phyloP scores from a whole-genome alignment of 2,113 vertebrate species.

The Hypanus sabinus region DNA sequence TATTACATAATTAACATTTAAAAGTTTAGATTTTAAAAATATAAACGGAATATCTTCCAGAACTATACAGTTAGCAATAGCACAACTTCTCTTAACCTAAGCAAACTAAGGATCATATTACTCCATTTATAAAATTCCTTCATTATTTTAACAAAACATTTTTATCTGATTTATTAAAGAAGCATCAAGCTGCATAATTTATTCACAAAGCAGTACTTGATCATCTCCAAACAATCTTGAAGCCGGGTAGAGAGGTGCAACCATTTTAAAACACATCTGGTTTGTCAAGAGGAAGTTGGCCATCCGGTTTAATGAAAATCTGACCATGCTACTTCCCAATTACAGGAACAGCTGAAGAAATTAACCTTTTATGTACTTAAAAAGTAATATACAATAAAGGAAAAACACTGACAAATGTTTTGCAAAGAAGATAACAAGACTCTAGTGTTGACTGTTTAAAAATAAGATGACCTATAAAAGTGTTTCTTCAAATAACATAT shows the following conservation, averaged over 20 bases:
- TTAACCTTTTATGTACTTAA: not conserved
- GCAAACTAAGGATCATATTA: not conserved
- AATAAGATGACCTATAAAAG: not conserved
- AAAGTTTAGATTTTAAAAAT: too few species aligned
- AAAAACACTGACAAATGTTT: not conserved
- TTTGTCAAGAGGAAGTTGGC: conserved; percentile 1
- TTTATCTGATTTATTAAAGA: not conserved
- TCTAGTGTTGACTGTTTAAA: not conserved
- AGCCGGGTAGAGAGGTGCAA: not conserved
- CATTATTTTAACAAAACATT: not conserved
- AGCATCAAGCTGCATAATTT: not conserved
- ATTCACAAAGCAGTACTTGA: not conserved
- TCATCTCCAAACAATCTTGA: not conserved
- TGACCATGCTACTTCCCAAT: not conserved
- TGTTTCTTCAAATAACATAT: not conserved
- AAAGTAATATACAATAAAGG: not conserved
- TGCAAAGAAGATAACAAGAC: not conserved
- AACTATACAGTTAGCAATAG: not conserved
- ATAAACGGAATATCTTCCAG: not conserved
- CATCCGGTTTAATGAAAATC: not conserved
- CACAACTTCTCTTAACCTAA: not conserved
- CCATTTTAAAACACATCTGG: not conserved
- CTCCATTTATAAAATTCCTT: not conserved
- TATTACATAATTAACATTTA: too few species aligned
- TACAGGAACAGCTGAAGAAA: not conserved